Evolutionary conservation across 2,797 vertebrate species (phyloP).

Genomic region (Cynopterus sphinx): DNA sequence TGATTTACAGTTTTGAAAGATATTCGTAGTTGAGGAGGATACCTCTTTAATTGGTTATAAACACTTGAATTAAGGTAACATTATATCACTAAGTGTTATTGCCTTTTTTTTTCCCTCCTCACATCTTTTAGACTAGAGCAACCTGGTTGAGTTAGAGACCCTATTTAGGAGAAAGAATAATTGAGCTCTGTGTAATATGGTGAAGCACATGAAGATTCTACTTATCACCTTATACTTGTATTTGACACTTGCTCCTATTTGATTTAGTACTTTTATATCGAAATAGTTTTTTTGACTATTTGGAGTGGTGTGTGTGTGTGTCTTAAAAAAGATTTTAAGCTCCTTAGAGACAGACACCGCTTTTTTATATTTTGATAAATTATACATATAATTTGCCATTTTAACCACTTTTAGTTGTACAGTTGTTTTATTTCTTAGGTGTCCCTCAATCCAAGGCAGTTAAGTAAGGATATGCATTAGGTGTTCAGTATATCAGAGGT

Average conservation of each 20-base stretch:
- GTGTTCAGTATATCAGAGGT: neutral
- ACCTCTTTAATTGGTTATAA: slow-evolving; percentile 3
- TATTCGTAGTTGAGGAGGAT: neutral
- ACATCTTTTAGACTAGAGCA: neutral
- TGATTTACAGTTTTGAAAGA: slow-evolving; percentile 6
- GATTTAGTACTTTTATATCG: neutral
- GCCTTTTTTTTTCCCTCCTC: neutral
- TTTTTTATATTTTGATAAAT: neutral
- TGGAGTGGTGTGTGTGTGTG: neutral
- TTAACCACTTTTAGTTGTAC: neutral
- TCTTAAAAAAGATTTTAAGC: neutral
- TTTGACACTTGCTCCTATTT: neutral
- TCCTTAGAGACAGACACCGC: neutral
- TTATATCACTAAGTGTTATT: neutral
- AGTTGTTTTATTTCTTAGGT: slow-evolving; percentile 15
- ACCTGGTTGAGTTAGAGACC: neutral
- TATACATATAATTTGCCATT: neutral
- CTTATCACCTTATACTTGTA: neutral
- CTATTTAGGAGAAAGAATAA: neutral
- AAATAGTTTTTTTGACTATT: neutral
- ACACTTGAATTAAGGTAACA: neutral
- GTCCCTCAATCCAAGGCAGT: neutral
- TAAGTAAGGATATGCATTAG: neutral
- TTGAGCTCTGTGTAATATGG: neutral
- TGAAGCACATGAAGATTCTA: neutral